Evolutionary conservation across 2,797 vertebrate genomes (phyloP).

Genomic region (Diglossa cyanea): DNA sequence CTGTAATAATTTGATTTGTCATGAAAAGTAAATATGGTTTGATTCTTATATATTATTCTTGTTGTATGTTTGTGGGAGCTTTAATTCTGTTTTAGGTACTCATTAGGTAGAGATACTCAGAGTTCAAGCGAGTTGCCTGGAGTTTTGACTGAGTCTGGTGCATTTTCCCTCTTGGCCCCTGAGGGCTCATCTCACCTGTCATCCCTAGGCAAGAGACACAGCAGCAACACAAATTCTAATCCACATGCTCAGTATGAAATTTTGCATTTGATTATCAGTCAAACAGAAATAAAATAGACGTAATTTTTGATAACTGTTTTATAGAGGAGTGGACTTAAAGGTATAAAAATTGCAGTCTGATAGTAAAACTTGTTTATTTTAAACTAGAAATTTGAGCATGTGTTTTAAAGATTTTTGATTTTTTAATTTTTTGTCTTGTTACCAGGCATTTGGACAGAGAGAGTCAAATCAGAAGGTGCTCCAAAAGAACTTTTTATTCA

Average conservation of each 20-base stretch:
- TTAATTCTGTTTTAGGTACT: background rate
- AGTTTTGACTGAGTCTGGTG: background rate
- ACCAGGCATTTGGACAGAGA: background rate
- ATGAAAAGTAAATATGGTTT: background rate
- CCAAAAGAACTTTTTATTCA: background rate
- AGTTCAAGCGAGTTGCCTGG: background rate
- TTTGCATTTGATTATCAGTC: background rate
- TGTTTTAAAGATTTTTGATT: background rate
- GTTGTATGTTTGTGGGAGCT: background rate
- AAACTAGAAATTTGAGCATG: background rate
- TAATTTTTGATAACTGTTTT: background rate
- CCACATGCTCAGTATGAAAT: background rate
- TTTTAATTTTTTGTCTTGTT: background rate
- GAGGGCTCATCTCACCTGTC: background rate
- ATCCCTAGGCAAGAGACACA: background rate
- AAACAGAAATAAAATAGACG: background rate
- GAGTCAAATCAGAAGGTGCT: rapidly evolving
- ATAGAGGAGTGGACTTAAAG: background rate
- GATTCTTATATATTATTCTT: background rate
- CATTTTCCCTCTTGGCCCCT: background rate
- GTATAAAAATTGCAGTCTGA: background rate
- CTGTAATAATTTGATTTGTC: background rate
- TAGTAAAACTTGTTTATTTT: background rate
- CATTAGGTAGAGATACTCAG: background rate
- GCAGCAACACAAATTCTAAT: background rate